These are phyloP conservation scores for Pogonophryne albipinna DNA, from an alignment of 2,797 vertebrate genomes.

Conservation along the genomic window DNA sequence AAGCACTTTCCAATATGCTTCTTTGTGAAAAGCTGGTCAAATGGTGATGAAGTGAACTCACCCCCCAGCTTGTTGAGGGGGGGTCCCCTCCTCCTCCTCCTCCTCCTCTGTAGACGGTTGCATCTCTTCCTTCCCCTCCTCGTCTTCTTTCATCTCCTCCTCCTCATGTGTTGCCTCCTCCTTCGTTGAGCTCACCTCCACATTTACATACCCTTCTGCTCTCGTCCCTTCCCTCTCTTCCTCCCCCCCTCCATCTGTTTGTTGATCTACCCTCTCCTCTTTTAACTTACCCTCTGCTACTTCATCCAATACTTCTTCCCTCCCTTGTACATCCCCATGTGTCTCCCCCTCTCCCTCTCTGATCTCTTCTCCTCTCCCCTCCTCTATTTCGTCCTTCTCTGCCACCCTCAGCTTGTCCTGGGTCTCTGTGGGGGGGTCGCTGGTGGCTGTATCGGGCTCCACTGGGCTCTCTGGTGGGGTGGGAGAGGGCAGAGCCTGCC, in stretches of 20 bases:
- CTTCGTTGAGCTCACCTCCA: constrained; percentile 51
- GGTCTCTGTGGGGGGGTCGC: constrained; percentile 35
- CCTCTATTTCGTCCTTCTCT: constrained; percentile 40
- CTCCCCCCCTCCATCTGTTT: constrained; percentile 51
- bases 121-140: constrained; percentile 58
- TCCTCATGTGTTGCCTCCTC: constrained; percentile 50
- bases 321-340: constrained; percentile 42
- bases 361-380: constrained; percentile 45
- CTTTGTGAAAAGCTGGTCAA: constrained; percentile 35
- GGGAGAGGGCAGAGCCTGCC: constrained; percentile 82
- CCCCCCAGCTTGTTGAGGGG: constrained; percentile 58
- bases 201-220: constrained; percentile 42
- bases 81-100: constrained; percentile 49
- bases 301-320: constrained; percentile 37
- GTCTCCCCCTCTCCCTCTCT: constrained; percentile 50
- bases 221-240: constrained; percentile 38
- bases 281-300: constrained; percentile 54
- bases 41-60: constrained; percentile 53
- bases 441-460: constrained; percentile 49
- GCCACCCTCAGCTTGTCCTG: too few species aligned
- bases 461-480: constrained; percentile 69
- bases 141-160: constrained; percentile 55
- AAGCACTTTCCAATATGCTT: constrained; percentile 37
- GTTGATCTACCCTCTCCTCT: constrained; percentile 46
- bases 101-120: constrained; percentile 46